A percentile compares a stretch with the other conserved stretches of the same genome.
Evolutionary conservation across 1,140 invertebrate genomes (phyloP).

Genomic region (Pararge aegeria): DNA sequence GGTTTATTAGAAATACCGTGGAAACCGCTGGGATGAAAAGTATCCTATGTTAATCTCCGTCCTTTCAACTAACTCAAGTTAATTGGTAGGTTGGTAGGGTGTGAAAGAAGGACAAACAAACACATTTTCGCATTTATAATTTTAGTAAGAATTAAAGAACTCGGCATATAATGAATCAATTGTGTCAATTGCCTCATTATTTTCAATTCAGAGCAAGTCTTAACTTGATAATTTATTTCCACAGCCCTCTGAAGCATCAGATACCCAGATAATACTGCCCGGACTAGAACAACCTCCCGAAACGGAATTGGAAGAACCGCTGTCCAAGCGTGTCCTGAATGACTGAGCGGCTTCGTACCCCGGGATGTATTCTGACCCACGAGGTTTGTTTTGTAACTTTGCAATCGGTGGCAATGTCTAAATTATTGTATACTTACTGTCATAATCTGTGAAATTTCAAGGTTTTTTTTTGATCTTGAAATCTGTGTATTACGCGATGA

Average conservation of each 20-base stretch:
- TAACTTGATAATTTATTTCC: too few relatives aligned
- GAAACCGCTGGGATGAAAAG: too few relatives aligned
- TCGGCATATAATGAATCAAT: too few relatives aligned
- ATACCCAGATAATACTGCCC: conserved; percentile 87
- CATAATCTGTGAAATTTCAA: not conserved
- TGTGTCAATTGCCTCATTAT: too few relatives aligned
- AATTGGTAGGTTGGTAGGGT: too few relatives aligned
- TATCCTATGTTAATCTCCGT: too few relatives aligned
- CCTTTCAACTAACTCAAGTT: too few relatives aligned
- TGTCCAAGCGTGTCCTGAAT: conserved; percentile 66
- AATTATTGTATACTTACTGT: not conserved
- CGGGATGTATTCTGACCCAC: conserved; percentile 24
- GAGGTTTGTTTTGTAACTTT: conserved; percentile 1
- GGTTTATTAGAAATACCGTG: too few relatives aligned
- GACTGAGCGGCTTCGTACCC: conserved; percentile 39
- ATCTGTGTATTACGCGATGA: not conserved
- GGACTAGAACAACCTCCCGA: conserved; percentile 82
- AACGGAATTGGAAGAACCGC: conserved; percentile 79
- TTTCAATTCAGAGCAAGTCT: too few relatives aligned
- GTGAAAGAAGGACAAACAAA: too few relatives aligned
- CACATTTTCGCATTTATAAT: too few relatives aligned
- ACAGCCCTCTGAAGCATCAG: conserved; percentile 88
- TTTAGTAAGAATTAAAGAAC: too few relatives aligned
- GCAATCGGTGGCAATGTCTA: not conserved
- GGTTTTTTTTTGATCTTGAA: not conserved